Conservation (phyloP, 2,113 vertebrate genomes). For the Plecotus auritus region DNA sequence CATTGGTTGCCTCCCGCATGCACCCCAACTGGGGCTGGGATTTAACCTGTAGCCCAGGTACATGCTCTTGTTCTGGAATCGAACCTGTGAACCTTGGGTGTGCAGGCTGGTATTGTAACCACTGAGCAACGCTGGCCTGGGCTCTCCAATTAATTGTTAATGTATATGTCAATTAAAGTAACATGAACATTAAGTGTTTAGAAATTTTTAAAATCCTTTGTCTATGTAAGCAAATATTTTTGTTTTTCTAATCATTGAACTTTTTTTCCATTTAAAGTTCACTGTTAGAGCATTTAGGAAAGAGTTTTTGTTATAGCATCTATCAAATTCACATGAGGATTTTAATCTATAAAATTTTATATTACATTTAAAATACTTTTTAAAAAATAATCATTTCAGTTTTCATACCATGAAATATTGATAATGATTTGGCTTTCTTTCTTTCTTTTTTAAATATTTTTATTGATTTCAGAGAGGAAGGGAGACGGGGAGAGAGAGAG, state of each 20-base stretch:
- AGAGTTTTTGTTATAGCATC: background rate
- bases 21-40: no score
- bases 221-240: constrained; percentile 1
- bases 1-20: no score
- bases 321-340: background rate
- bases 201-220: background rate
- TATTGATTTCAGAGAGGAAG: no score
- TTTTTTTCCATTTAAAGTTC: constrained; percentile 18
- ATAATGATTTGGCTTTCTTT: background rate
- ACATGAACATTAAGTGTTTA: background rate
- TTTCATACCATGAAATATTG: background rate
- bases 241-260: constrained; percentile 19
- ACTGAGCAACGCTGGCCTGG: no score
- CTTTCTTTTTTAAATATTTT: background rate
- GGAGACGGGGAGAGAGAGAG: no score
- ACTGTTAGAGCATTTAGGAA: background rate
- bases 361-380: background rate
- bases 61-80: no score
- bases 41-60: no score
- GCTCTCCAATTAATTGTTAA: background rate
- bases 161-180: background rate
- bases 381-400: background rate
- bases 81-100: no score
- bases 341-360: constrained; percentile 28
- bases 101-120: no score